These are phyloP conservation scores for Watsonalla binaria DNA, from an alignment of 2,888 invertebrate species.

Conservation along the genomic window DNA sequence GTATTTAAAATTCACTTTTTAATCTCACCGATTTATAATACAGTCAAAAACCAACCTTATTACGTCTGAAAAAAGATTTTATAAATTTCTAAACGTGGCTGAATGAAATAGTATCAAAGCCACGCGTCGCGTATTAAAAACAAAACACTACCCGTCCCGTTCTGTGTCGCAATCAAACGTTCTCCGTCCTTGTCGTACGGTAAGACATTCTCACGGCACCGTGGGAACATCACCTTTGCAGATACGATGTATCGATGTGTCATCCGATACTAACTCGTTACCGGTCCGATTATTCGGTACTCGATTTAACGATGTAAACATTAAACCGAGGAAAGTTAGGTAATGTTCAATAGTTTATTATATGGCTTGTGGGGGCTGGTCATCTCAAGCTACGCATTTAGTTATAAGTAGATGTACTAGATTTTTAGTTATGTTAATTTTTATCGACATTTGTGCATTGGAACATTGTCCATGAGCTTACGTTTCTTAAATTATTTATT, in stretches of 20 bases:
- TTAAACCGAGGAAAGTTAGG: conserved; percentile 8
- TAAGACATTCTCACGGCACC: conserved; percentile 42
- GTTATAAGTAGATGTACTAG: too few relatives aligned
- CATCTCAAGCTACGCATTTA: too few relatives aligned
- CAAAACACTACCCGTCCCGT: conserved; percentile 8
- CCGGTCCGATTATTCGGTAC: conserved; percentile 13
- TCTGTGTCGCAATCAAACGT: conserved; percentile 6
- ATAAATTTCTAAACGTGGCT: background rate
- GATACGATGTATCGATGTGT: conserved; percentile 36
- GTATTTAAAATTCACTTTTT: background rate
- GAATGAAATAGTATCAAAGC: conserved; percentile 1
- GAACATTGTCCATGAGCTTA: too few relatives aligned
- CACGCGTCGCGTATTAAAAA: conserved; percentile 5
- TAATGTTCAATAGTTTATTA: background rate
- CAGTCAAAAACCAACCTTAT: background rate
- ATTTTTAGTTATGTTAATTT: too few relatives aligned
- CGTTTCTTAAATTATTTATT: too few relatives aligned
- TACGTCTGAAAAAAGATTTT: background rate
- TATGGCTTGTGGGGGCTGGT: too few relatives aligned
- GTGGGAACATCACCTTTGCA: conserved; percentile 52
- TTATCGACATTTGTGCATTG: too few relatives aligned
- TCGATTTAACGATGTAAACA: conserved; percentile 9
- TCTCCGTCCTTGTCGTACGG: conserved; percentile 6
- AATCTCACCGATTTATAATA: too few relatives aligned
- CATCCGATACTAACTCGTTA: conserved; percentile 22